Conservation (phyloP, 2,888 invertebrate genomes). For the Calameuta idolon region DNA sequence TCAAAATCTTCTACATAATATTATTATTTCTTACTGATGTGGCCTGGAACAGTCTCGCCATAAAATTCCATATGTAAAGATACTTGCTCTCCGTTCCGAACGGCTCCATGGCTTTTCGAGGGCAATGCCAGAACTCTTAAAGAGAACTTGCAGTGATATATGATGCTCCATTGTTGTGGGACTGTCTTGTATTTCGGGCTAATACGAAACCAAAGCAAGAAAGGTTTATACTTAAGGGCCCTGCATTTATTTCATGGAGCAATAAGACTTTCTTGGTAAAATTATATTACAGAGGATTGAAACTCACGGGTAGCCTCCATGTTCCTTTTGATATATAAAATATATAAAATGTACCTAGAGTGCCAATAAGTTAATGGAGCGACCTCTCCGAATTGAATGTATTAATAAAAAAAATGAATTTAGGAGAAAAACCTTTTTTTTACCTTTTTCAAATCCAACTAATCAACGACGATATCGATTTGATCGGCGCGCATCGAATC, state of each 20-base stretch:
- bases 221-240: neutral
- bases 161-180: neutral
- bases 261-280: neutral
- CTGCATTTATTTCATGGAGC: neutral
- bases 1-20: no score
- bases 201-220: neutral
- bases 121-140: neutral
- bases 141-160: neutral
- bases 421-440: neutral
- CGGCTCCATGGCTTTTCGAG: neutral
- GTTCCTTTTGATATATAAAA: neutral
- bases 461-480: neutral
- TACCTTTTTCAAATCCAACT: neutral
- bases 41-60: neutral
- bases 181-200: neutral
- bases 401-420: neutral
- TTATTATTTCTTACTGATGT: neutral
- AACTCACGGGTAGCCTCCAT: neutral
- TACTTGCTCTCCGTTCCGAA: neutral
- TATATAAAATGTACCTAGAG: neutral
- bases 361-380: neutral
- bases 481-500: slow-evolving; percentile 29
- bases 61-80: neutral
- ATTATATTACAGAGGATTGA: neutral
- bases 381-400: neutral